A percentile compares a stretch with the other conserved stretches of the same genome.
Conservation (phyloP, 1,140 invertebrate species). For the Drosophila leontia region DNA sequence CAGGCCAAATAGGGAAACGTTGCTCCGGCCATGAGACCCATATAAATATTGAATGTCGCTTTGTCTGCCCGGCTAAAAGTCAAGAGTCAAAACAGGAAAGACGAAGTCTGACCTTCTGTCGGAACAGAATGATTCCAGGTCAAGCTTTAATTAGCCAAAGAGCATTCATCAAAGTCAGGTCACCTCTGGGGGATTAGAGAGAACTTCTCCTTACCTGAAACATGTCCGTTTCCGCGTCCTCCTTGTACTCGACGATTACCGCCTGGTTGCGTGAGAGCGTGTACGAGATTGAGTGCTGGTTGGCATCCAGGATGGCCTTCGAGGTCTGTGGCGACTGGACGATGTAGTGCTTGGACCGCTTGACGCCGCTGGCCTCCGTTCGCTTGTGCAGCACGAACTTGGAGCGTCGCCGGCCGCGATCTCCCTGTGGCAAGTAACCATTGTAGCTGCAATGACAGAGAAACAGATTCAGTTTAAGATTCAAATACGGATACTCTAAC, state of each 20-base stretch:
- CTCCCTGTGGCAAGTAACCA: slow-evolving; percentile 96
- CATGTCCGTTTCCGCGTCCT: slow-evolving; percentile 98
- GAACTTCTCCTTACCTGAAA: slow-evolving; percentile 92
- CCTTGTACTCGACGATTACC: slow-evolving; percentile 98
- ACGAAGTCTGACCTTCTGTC: slow-evolving; percentile 45
- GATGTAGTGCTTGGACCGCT: slow-evolving; percentile 97
- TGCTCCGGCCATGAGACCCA: slow-evolving; percentile 22
- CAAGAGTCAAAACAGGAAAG: slow-evolving; percentile 18
- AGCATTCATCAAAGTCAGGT: slow-evolving; percentile 47
- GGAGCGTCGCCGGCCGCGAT: slow-evolving; percentile 95
- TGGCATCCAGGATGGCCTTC: slow-evolving; percentile 95
- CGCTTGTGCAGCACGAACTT: slow-evolving; percentile 97
- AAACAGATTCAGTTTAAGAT: slow-evolving; percentile 16
- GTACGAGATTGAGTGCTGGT: slow-evolving; percentile 98
- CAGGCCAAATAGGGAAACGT: slow-evolving; percentile 39
- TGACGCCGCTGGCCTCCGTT: slow-evolving; percentile 95
- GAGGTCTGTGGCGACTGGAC: slow-evolving; percentile 95
- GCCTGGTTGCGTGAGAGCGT: slow-evolving; percentile 98
- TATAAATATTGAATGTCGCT: slow-evolving; percentile 62
- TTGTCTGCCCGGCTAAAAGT: slow-evolving; percentile 20
- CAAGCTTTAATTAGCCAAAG: slow-evolving; percentile 21
- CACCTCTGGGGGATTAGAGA: not conserved
- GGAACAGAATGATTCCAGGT: not conserved
- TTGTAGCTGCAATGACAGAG: slow-evolving; percentile 92
- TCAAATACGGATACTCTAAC: slow-evolving; percentile 11